A percentile compares a stretch with the other conserved stretches of the same genome.
Evolutionary conservation across 1,140 invertebrate genomes (phyloP).

Genomic region (Procambarus virginalis): DNA sequence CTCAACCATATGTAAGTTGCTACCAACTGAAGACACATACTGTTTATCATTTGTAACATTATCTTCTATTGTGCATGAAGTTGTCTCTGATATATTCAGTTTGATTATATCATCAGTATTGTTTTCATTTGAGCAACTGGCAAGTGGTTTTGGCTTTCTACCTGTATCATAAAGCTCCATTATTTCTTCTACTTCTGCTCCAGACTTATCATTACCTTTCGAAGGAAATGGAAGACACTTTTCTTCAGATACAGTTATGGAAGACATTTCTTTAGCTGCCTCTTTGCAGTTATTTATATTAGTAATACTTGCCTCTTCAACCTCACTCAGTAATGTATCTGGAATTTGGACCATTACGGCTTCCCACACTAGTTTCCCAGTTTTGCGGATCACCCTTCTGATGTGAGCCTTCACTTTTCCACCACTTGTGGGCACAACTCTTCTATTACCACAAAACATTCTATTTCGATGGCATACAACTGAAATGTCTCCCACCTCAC

Average conservation of each 20-base stretch:
- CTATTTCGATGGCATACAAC: background rate
- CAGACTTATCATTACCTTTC: background rate
- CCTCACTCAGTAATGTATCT: background rate
- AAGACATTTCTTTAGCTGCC: background rate
- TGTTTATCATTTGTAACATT: background rate
- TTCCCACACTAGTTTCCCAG: background rate
- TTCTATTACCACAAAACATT: conserved; percentile 23
- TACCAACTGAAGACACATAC: background rate
- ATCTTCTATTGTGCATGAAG: background rate
- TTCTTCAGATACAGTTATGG: background rate
- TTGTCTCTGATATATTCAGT: background rate
- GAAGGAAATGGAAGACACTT: background rate
- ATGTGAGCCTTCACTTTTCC: conserved; percentile 35
- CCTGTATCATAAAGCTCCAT: background rate
- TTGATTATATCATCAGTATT: background rate
- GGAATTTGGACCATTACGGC: conserved; percentile 15
- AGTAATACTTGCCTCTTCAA: background rate
- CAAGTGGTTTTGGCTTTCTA: background rate
- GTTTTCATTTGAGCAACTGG: background rate
- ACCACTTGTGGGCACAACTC: background rate
- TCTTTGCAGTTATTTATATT: background rate
- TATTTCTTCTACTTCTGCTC: background rate
- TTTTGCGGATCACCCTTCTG: conserved; percentile 1
- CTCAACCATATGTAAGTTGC: background rate
- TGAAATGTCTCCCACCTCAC: background rate